phyloP scores from a whole-genome alignment of 1,140 invertebrate genomes.

The Ephestia elutella region DNA sequence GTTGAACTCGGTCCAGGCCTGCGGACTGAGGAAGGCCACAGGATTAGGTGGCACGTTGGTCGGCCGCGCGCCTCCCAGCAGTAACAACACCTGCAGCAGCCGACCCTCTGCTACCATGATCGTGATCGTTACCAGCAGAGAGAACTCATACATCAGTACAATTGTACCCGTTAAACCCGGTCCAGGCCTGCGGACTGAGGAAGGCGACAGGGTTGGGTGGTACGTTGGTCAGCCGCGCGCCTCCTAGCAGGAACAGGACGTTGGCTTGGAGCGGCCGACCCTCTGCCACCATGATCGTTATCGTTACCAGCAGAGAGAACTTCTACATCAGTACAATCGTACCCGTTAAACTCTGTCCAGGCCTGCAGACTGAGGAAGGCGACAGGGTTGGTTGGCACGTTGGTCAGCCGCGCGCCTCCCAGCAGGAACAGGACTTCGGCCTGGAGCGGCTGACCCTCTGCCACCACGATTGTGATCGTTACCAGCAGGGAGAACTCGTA shows the following conservation, averaged over 20 bases:
- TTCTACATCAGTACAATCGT: not conserved
- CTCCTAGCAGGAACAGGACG: slow-evolving; percentile 92
- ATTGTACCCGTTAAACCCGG: slow-evolving; percentile 77
- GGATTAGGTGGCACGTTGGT: slow-evolving; percentile 45
- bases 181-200: slow-evolving; percentile 82
- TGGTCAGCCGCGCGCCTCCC: slow-evolving; percentile 81
- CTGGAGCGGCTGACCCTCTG: slow-evolving; percentile 79
- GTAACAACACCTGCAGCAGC: slow-evolving; percentile 87
- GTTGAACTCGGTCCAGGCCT: slow-evolving; percentile 87
- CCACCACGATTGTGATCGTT: slow-evolving; percentile 86
- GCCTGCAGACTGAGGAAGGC: slow-evolving; percentile 74
- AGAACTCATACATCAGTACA: too few relatives aligned
- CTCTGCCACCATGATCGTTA: slow-evolving; percentile 87
- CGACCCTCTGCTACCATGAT: slow-evolving; percentile 82
- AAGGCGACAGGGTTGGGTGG: slow-evolving; percentile 51
- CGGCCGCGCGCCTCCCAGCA: slow-evolving; percentile 86
- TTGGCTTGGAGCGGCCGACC: slow-evolving; percentile 79
- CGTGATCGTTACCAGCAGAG: slow-evolving; percentile 88
- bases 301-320: slow-evolving; percentile 76
- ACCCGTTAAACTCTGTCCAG: slow-evolving; percentile 86
- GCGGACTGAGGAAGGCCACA: slow-evolving; percentile 61
- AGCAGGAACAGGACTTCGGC: slow-evolving; percentile 91
- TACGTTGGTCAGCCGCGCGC: slow-evolving; percentile 75
- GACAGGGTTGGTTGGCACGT: slow-evolving; percentile 47
- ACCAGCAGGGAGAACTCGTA: slow-evolving; percentile 70